Base-by-base conservation (phyloP, 2,888 invertebrate genomes). In the Melolontha melolontha region DNA sequence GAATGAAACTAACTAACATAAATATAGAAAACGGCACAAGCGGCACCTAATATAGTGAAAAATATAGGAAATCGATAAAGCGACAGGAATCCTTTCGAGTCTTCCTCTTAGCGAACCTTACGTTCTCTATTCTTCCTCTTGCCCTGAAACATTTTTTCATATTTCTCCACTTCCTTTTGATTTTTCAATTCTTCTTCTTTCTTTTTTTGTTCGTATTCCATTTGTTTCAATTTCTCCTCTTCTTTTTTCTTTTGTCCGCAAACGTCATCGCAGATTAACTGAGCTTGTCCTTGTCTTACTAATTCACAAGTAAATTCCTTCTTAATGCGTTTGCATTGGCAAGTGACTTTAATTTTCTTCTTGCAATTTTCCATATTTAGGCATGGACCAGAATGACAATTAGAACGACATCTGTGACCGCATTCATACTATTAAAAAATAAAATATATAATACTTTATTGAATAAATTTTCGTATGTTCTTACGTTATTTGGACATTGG, bases 401-500 rank as follows among this genome's bases (percentile, higher is more conserved):
- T 85, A 6, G 88, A 84, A 40, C 87, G 84, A 79, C 95, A 95
- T 6, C 93, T 90, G 83, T 97, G 97, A 0, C 94, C 93, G 83
- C 97, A 97, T 6, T 88, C 81, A 79, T 93, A 89, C 90, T 95
- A 79, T 49, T 8, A 83, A 81, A 39, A 70, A 72, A 59, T 50
- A 42, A 10, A 5, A 34, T 6, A 34, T 34, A 22, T 34, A 34
- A 5, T 6, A 34, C 34, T 34, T 34, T 34, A 34, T 34, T 34
- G 6, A 34, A 34, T 6, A 8, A 34, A 8, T 34, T 34, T 34
- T 34, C 8, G 2, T 34, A 2, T 5, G 34, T 34, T 81, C 86
- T 83, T 81, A 92, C 92, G 83, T 87, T 91, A 84, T 91, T 93
- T 0, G 95, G 92, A 78, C 97, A 97, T 71, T 92, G 93, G 80